These are phyloP conservation scores for Campoletis sonorensis DNA, from an alignment of 1,140 invertebrate genomes.

Conservation along the genomic window DNA sequence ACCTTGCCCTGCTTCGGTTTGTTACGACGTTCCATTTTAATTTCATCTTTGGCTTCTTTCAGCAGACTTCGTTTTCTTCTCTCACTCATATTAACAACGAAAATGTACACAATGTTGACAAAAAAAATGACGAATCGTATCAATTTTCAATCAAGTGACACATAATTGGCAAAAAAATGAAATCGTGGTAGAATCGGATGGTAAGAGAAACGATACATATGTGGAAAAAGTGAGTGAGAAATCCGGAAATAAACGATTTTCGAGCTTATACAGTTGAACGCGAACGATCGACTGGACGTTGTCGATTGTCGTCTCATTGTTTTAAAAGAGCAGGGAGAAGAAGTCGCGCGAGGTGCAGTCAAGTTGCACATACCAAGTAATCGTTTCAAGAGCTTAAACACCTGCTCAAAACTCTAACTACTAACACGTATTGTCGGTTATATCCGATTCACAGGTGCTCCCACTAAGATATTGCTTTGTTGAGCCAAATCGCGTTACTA, in stretches of 20 bases:
- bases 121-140: slow-evolving; percentile 2
- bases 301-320: slow-evolving; percentile 65
- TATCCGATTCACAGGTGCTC: slow-evolving; percentile 2
- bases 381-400: slow-evolving; percentile 48
- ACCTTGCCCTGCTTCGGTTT: slow-evolving; percentile 70
- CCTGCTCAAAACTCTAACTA: neutral
- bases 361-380: slow-evolving; percentile 56
- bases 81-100: slow-evolving; percentile 24
- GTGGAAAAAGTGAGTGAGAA: neutral
- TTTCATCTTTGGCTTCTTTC: slow-evolving; percentile 70
- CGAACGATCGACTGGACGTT: neutral
- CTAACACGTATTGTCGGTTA: neutral
- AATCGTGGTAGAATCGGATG: neutral
- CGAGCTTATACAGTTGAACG: neutral
- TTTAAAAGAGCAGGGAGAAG: slow-evolving; percentile 66
- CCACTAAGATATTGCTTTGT: too few relatives aligned
- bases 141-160: neutral
- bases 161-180: neutral
- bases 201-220: neutral
- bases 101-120: neutral
- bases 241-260: slow-evolving; percentile 23
- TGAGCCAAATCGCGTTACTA: neutral
- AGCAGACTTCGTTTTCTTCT: slow-evolving; percentile 61
- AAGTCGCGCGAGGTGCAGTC: slow-evolving; percentile 45
- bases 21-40: slow-evolving; percentile 67